Base-by-base conservation (phyloP, 2,888 invertebrate species). In the Drosophila nigricruria region DNA sequence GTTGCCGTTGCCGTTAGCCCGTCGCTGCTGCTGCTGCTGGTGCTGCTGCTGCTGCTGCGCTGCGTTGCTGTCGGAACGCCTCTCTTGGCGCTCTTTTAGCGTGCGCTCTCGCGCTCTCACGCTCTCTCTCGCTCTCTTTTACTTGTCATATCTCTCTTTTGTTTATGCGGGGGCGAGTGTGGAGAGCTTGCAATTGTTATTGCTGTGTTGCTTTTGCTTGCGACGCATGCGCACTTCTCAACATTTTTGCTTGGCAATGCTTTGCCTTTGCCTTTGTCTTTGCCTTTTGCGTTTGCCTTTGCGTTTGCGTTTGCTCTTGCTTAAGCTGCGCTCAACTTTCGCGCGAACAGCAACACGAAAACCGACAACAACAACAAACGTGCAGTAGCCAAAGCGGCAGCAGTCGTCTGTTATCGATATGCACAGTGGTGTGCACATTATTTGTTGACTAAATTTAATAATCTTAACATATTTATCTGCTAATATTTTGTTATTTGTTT, bases 291-390 rank as follows among this genome's bases (percentile, higher is more conserved):
- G 5, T 4, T 14, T 42, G 42, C n/a, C 67, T 63, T 61, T 77
- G 77, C 71, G 52, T 70, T 30, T 30, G 30, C 5, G 9, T 10
- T 56, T 70, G 73, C 69, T 56, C 69, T 58, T 70, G 70, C 36
- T 71, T 69, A 69, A 79, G 80, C 68, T 70, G 72, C 74, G 81
- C 81, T 81, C 82, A 85, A 86, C 81, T 82, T 82, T 82, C 87
- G 89, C 87, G 88, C 64, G 77, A 65, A 70, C 54, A 62, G 54
- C 52, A 63, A 60, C 57, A 52, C 40, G 49, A 63, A 34, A 59
- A 38, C 54, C 27, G 40, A 69, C 27, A 62, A 45, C 50, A 58
- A 59, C 27, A 67, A 60, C 49, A 59, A 60, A 68, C 67, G 25
- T 83, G 87, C 87, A 83, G 84, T 74, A 79, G 82, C 65, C 75